Evolutionary conservation across 2,113 vertebrate genomes (phyloP).

Genomic region (Lynx canadensis): DNA sequence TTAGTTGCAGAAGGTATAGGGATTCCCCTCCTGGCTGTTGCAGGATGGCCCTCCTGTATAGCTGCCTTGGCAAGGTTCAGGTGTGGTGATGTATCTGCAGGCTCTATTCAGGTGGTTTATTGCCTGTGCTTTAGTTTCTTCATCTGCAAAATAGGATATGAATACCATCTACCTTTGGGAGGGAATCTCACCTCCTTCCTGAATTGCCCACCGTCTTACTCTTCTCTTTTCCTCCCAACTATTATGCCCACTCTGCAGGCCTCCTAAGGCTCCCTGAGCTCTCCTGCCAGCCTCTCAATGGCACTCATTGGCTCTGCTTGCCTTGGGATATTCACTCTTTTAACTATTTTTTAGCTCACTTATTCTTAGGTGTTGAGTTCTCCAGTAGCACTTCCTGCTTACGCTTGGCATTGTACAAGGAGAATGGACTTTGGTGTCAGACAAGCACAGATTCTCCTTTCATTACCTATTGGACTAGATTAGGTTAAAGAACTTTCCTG

Average conservation of each 20-base stretch:
- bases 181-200: background rate
- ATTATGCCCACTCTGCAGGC: background rate
- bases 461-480: background rate
- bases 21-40: background rate
- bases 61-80: background rate
- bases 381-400: background rate
- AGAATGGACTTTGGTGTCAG: background rate
- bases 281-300: background rate
- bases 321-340: background rate
- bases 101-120: background rate
- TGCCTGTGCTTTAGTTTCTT: background rate
- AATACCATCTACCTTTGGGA: background rate
- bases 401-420: background rate
- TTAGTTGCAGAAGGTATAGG: background rate
- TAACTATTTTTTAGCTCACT: too few relatives aligned
- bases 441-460: background rate
- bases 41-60: background rate
- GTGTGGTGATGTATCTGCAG: background rate
- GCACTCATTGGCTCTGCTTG: background rate
- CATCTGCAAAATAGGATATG: background rate
- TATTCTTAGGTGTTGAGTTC: background rate
- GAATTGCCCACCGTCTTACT: background rate
- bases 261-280: too few relatives aligned
- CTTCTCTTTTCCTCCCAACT: background rate
- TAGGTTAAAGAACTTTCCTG: background rate